Conservation (phyloP, 2,113 vertebrate species). For the Pitta sordida region DNA sequence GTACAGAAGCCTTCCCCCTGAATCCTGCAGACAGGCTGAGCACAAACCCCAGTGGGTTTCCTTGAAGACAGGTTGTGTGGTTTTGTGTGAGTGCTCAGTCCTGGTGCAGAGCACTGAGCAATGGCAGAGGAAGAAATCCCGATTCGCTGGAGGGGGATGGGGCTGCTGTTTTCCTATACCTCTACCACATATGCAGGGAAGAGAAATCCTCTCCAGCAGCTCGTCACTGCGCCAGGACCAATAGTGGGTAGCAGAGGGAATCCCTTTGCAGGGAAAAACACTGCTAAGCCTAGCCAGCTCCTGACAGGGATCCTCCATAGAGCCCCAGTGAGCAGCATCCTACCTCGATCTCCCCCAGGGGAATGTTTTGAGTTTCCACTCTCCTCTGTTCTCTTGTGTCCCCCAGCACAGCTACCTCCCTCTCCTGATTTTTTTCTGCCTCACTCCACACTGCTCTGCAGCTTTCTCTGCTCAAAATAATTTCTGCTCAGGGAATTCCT, state of each 20-base stretch:
- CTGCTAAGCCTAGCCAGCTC: background rate
- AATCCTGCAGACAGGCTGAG: background rate
- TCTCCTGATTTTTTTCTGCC: background rate
- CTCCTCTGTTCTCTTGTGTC: background rate
- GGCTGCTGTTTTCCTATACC: background rate
- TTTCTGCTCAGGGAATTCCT: conserved; percentile 53
- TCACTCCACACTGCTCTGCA: conserved; percentile 3
- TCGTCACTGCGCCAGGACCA: background rate
- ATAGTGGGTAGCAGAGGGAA: conserved; percentile 19
- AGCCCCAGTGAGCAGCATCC: background rate
- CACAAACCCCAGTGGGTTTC: accelerated
- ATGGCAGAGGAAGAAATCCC: background rate
- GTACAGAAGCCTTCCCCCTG: background rate
- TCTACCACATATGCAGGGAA: background rate
- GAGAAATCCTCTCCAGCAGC: background rate
- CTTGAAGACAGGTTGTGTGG: accelerated
- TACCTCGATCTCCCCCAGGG: background rate
- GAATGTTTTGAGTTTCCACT: background rate
- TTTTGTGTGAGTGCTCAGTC: background rate
- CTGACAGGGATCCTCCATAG: background rate
- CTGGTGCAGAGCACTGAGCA: background rate
- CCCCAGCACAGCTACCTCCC: background rate
- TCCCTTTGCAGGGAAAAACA: conserved; percentile 26
- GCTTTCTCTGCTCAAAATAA: conserved; percentile 42
- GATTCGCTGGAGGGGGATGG: background rate